phyloP scores from a whole-genome alignment of 2,888 invertebrate genomes.

The Branchellion lobata region DNA sequence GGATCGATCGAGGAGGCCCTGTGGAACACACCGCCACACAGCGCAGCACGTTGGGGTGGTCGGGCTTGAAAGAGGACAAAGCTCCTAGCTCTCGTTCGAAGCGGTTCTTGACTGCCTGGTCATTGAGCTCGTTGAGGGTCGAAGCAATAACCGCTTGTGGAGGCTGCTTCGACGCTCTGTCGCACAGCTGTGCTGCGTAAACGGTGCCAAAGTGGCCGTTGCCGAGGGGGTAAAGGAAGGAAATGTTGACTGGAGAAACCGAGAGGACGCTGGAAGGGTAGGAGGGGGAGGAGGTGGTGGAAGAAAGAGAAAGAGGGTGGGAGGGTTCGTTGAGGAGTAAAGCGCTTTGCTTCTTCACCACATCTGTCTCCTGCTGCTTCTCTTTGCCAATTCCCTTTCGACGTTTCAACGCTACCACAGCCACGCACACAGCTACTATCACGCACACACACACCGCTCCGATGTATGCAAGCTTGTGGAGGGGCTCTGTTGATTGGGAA shows the following conservation, averaged over 20 bases:
- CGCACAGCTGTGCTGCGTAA: conserved; percentile 26
- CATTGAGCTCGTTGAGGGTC: conserved; percentile 24
- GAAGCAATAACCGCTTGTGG: conserved; percentile 24
- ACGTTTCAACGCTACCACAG: not conserved
- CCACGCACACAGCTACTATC: not conserved
- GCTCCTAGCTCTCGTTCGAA: conserved; percentile 29
- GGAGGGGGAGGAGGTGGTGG: conserved; percentile 1
- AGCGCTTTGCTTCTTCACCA: not conserved
- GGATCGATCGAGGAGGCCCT: conserved; percentile 30
- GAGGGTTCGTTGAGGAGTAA: not conserved
- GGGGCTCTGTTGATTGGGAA: not conserved
- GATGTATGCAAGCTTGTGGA: not conserved
- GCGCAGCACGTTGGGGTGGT: conserved; percentile 28
- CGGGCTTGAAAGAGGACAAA: conserved; percentile 11
- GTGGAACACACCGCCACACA: conserved; percentile 27
- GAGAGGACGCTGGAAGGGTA: not conserved
- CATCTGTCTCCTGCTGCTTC: not conserved
- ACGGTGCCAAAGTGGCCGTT: conserved; percentile 40
- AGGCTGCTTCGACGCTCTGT: not conserved
- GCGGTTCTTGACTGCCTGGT: conserved; percentile 12
- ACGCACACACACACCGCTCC: not conserved
- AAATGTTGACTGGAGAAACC: conserved; percentile 32
- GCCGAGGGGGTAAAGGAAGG: conserved; percentile 36
- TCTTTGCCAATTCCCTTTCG: not conserved
- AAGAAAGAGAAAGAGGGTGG: not conserved